Evolutionary conservation across 2,888 invertebrate species (phyloP), one percentile per base, ranked within the genome.

Genomic region (Aethes cnicana): DNA sequence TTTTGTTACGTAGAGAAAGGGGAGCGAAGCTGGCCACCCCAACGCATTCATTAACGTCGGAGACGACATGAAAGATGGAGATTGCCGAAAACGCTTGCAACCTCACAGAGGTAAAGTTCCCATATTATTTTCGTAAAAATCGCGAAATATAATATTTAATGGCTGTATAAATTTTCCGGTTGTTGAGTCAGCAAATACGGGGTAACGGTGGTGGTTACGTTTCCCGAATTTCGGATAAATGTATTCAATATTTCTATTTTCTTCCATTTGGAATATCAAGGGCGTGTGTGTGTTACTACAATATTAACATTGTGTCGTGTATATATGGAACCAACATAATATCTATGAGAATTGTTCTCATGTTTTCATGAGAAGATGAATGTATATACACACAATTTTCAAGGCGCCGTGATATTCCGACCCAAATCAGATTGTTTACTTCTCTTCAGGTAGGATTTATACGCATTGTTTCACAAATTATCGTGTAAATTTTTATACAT

Each of bases 131-230:
- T 50, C 43, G 44, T 50, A 32, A 44, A 37, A 44, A 25, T 44
- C 50, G 43, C 43, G 9, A 50, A 44, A 43, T 43, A 50, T 50
- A 50, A 50, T 50, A 50, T 44, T 50, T 50, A 50, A 50, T 44
- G 43, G 30, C 43, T 21, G 43, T 35, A 30, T 14, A 14, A 30
- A 44, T 50, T 50, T 50, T 50, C 43, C 30, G 50, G 12, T 16
- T 30, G 37, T 50, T 44, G 50, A 50, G 43, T 50, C 43, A 37
- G 50, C 36, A 50, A 50, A 50, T 21, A 50, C 50, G 36, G 28
- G 42, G 16, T 14, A 12, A 12, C 36, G 28, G 21, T 17, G 20
- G 25, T 20, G 20, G 35, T 44, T 44, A n/a, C n/a, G n/a, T n/a
- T 25, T 30, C 50, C 36, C 42, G 8, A 43, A 9, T 36, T 30